These are phyloP conservation scores for Penelope pileata DNA, from an alignment of 2,113 vertebrate genomes.

Conservation along the genomic window DNA sequence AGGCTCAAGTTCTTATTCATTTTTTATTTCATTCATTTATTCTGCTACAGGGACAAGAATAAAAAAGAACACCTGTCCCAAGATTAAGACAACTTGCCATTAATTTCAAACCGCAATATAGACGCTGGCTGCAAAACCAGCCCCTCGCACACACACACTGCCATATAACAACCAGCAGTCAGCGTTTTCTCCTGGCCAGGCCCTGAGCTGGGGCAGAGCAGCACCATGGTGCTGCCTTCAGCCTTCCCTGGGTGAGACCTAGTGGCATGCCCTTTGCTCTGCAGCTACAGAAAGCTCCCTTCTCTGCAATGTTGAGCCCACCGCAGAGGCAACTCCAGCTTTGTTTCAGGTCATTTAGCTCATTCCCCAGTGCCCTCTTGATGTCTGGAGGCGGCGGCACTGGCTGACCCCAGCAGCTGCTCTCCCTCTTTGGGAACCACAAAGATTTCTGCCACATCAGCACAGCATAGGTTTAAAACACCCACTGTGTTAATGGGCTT, in stretches of 20 bases:
- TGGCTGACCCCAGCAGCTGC: neutral
- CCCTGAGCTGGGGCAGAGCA: neutral
- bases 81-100: neutral
- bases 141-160: neutral
- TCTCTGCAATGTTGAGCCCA: neutral
- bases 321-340: neutral
- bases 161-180: neutral
- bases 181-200: neutral
- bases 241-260: neutral
- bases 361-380: neutral
- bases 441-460: neutral
- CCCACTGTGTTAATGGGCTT: neutral
- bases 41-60: neutral
- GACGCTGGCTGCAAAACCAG: neutral
- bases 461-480: neutral
- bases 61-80: slow-evolving; percentile 11
- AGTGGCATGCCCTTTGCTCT: neutral
- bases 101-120: slow-evolving; percentile 17
- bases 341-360: neutral
- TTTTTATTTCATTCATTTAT: slow-evolving; percentile 54
- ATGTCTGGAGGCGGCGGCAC: neutral
- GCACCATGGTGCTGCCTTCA: neutral
- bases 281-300: neutral
- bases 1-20: slow-evolving; percentile 3
- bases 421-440: neutral